Percentiles rank a stretch among this genome's conserved stretches.
phyloP scores from a whole-genome alignment of 2,888 invertebrate genomes.

The Polymixis lichenea region DNA sequence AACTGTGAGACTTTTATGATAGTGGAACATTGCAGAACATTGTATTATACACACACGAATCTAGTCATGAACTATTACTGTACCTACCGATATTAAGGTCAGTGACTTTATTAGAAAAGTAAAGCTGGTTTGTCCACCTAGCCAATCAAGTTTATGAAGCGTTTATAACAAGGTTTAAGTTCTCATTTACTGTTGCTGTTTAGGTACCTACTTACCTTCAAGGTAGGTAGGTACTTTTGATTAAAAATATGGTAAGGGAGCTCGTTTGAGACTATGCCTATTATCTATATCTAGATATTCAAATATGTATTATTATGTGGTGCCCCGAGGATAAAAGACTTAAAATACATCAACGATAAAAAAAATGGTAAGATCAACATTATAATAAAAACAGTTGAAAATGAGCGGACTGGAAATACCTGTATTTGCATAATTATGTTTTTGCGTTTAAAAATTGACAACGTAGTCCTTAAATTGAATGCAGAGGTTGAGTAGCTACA shows the following conservation, averaged over 20 bases:
- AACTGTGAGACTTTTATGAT: background rate
- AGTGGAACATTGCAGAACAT: constrained; percentile 29
- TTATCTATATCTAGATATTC: background rate
- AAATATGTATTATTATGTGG: background rate
- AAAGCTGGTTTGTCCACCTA: constrained; percentile 43
- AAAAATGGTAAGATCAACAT: background rate
- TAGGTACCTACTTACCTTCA: background rate
- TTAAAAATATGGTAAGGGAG: constrained; percentile 6
- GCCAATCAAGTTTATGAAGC: constrained; percentile 1
- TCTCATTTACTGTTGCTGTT: constrained; percentile 11
- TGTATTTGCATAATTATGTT: background rate
- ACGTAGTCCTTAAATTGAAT: background rate
- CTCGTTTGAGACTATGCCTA: background rate
- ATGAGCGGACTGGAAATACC: constrained; percentile 4
- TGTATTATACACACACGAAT: background rate
- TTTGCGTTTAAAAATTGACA: background rate
- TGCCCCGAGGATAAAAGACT: background rate
- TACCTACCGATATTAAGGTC: constrained; percentile 54
- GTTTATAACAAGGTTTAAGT: constrained; percentile 1
- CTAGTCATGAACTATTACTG: constrained; percentile 33
- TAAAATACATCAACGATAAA: background rate
- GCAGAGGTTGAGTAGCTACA: background rate
- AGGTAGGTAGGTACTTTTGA: background rate
- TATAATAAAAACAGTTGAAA: background rate
- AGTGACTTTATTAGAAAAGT: constrained; percentile 59